Base-by-base conservation (phyloP, 2,113 vertebrate species). In the Myiagra hebetior region DNA sequence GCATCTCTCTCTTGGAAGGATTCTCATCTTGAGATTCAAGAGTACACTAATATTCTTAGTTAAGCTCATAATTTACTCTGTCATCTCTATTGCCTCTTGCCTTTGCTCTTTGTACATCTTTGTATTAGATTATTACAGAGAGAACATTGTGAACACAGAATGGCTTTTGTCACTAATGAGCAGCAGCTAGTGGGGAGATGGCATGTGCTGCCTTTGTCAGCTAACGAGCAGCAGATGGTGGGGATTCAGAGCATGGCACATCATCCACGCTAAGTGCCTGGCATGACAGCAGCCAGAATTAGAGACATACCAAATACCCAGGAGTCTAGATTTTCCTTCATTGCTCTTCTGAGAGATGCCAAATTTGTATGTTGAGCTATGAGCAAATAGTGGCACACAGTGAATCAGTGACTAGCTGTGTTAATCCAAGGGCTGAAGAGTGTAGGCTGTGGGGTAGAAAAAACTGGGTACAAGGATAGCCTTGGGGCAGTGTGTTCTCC, bases 181-280 rank as follows among this genome's bases (percentile, higher is more conserved):
- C 84, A 95, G 50, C 50, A 94, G 85, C 85, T 53, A 96, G 86
- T 84, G 68, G 70, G 86, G 82, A 35, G 30, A 28, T 91, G 91
- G 90, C 82, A 87, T 82, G 91, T 42, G 82, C 94, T 67, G 83
- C 60, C 80, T 95, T 96, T 87, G 89, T 89, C 60, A 69, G 85
- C 37, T 97, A 97, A 95, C 56, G 15, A 95, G 95, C 50, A 97
- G 96, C 97, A 98, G 96, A 96, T 97, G 96, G 93, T 92, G 73
- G n/a, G 91, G 86, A 93, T 92, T 91, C 35, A 49, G 95, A 97
- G 91, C 89, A 47, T 87, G 88, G 93, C 55, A 69, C 50, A 84
- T 95, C 79, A 94, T 89, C 75, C 21, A 18, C 18, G 2, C 84
- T 96, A 85, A 60, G 85, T 95, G 86, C 80, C 85, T 97, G 86